Evolutionary conservation across 2,113 vertebrate genomes (phyloP), one percentile per base, ranked within the genome.

Genomic region (Esox niger): DNA sequence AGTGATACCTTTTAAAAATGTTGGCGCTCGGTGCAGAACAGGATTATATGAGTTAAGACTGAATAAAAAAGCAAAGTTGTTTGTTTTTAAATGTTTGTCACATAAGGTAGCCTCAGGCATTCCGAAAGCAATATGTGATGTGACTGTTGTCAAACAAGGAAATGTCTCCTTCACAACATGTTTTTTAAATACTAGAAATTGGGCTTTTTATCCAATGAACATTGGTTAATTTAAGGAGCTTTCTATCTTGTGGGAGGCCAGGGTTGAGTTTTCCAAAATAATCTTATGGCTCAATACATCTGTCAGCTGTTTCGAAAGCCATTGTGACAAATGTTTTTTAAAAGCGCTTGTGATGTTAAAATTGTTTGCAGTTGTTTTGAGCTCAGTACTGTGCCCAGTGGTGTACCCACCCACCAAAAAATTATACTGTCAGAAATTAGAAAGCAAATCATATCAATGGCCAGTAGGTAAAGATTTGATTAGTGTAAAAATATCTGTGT

Each of bases 111-210:
- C 13, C 56, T 64, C 32, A 21, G 65, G 77, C 52, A 17, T 10
- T 43, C 38, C n/a, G n/a, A n/a, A n/a, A n/a, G n/a, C n/a, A n/a
- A 43, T 43, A 4, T 46, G 58, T 54, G n/a, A 32, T 70, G 73
- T 63, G 59, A 54, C 38, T 60, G 68, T 85, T 81, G 60, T 49
- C 68, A 75, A 79, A 77, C 46, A 31, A 20, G 20, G 21, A 6
- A 32, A 10, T 69, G 15, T 69, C 31, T 33, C 72, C 49, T 4
- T 73, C 67, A 64, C 69, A 62, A 71, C 6, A 30, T 69, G 10
- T 60, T 73, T 71, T 26, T 46, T 25, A 56, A 64, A 52, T 75
- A 58, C 55, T 47, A 52, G 63, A 79, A 70, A 77, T 71, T 29
- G 67, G 27, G 64, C 71, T 59, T 59, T 43, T 4, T 4, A 66